phyloP scores from a whole-genome alignment of 2,888 invertebrate species.

The Rhamnusium bicolor region DNA sequence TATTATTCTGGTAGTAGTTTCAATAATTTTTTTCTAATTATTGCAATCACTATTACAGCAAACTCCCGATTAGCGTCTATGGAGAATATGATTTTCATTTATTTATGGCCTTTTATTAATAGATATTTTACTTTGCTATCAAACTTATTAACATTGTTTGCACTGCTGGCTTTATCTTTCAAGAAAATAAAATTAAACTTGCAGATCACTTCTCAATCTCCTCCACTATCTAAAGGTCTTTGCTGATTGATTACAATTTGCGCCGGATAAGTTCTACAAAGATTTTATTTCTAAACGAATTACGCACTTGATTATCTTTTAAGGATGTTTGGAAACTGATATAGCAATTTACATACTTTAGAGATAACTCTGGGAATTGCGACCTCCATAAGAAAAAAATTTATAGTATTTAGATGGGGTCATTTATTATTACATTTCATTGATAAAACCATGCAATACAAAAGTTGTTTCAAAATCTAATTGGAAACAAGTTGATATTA shows the following conservation, averaged over 20 bases:
- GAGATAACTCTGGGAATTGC: background rate
- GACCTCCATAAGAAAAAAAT: background rate
- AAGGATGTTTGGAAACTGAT: conserved; percentile 8
- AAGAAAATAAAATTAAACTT: conserved; percentile 5
- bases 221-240: background rate
- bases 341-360: background rate
- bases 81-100: too few species aligned
- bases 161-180: background rate
- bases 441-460: background rate
- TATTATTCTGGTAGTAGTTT: too few species aligned
- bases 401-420: background rate
- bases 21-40: too few species aligned
- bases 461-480: too few species aligned
- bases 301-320: conserved; percentile 7
- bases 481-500: too few species aligned
- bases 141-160: background rate
- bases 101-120: too few species aligned
- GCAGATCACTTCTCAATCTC: background rate
- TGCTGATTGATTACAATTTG: background rate
- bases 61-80: too few species aligned
- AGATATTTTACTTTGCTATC: background rate
- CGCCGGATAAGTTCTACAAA: background rate
- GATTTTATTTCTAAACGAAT: background rate
- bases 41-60: too few species aligned
- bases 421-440: background rate